These are phyloP conservation scores for Calosoma granatense DNA, from an alignment of 1,140 invertebrate genomes.

Conservation along the genomic window DNA sequence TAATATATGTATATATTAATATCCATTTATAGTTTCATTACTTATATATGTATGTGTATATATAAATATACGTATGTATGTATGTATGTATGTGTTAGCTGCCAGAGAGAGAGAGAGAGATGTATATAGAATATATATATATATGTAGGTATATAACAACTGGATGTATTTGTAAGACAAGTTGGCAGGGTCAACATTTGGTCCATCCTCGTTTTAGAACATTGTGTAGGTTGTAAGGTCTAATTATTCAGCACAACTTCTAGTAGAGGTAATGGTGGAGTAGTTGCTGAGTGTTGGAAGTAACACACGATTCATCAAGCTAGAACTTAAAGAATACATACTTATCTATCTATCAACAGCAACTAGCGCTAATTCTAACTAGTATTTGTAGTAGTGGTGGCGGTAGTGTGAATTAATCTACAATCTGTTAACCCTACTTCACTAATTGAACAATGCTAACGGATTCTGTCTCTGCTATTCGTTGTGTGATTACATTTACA, in stretches of 20 bases:
- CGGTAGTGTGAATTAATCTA: no score
- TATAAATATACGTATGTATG: not conserved
- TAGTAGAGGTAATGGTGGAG: no score
- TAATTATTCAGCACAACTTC: not conserved
- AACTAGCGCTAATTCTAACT: no score
- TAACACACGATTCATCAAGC: no score
- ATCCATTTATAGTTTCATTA: not conserved
- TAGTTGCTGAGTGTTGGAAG: not conserved
- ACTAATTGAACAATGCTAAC: no score
- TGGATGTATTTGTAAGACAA: not conserved
- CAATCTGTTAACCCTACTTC: no score
- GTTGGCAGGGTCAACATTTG: not conserved
- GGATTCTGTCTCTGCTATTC: no score
- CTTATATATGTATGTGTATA: slow-evolving; percentile 1
- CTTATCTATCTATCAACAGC: no score
- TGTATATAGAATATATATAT: not conserved
- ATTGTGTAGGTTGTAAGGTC: not conserved
- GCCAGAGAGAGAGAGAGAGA: not conserved
- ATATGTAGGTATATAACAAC: not conserved
- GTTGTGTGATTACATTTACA: no score
- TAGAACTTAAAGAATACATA: no score
- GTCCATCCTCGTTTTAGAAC: slow-evolving; percentile 2
- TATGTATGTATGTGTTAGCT: not conserved
- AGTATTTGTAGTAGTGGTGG: no score
- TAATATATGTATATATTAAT: not conserved